Evolutionary conservation across 2,113 vertebrate species (phyloP).

Genomic region (Ovis aries): DNA sequence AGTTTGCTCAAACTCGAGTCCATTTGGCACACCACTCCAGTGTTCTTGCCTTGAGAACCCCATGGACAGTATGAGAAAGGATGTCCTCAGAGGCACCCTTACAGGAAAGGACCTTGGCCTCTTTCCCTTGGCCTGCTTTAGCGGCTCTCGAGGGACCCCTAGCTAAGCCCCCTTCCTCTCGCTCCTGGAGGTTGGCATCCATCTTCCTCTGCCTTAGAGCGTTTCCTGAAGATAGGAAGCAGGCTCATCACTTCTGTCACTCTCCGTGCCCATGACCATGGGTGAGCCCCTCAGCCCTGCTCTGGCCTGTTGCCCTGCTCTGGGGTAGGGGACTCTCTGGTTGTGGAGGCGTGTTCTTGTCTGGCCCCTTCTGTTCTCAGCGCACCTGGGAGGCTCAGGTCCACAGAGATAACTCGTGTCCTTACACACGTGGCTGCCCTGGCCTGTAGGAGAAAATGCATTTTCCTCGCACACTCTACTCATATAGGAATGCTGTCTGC

Average conservation of each 20-base stretch:
- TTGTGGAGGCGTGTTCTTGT: background rate
- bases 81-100: background rate
- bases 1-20: background rate
- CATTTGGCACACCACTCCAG: background rate
- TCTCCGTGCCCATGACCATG: background rate
- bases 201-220: background rate
- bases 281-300: accelerated
- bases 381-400: background rate
- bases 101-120: background rate
- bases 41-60: background rate
- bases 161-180: background rate
- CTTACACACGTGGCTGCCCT: too few species aligned
- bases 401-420: background rate
- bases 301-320: background rate
- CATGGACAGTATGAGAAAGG: background rate
- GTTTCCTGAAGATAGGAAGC: background rate
- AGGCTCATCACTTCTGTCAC: background rate
- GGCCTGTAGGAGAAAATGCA: background rate
- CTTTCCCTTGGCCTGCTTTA: background rate
- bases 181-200: background rate
- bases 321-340: accelerated
- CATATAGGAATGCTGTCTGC: background rate
- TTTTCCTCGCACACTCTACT: background rate
- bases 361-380: background rate
- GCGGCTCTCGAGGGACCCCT: background rate